These are phyloP conservation scores for Mustela lutreola DNA, from an alignment of 2,113 vertebrate genomes.

Conservation along the genomic window DNA sequence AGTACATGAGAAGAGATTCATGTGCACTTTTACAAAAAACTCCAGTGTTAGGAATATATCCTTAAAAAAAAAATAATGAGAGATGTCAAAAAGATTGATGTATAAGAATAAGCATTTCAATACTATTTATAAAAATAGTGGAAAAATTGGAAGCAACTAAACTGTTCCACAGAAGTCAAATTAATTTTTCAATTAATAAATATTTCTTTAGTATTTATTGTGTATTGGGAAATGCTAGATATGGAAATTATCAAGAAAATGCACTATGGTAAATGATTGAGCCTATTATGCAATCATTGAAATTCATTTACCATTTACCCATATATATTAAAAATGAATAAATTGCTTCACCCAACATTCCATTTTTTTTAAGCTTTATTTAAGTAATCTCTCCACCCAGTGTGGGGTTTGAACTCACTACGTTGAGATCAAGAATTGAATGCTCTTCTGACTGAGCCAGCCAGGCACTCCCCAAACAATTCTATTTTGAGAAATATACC, in stretches of 20 bases:
- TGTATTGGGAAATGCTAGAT: neutral
- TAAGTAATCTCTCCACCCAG: neutral
- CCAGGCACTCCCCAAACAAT: neutral
- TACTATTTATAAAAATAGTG: neutral
- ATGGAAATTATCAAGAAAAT: neutral
- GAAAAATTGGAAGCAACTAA: neutral
- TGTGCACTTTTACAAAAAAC: neutral
- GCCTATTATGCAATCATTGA: neutral
- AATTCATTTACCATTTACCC: neutral
- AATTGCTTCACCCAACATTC: neutral
- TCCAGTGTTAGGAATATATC: neutral
- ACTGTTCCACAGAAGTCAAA: neutral
- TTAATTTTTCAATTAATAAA: neutral
- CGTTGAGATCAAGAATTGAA: neutral
- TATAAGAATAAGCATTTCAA: neutral
- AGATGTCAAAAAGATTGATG: neutral
- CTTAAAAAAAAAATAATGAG: neutral
- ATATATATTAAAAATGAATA: neutral
- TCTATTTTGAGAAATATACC: neutral
- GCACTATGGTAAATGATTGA: neutral
- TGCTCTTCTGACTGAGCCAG: neutral
- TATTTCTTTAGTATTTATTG: neutral
- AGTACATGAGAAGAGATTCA: neutral
- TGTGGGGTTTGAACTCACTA: neutral
- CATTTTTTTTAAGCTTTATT: neutral